phyloP scores from a whole-genome alignment of 2,797 vertebrate species.

The Selene dorsalis region DNA sequence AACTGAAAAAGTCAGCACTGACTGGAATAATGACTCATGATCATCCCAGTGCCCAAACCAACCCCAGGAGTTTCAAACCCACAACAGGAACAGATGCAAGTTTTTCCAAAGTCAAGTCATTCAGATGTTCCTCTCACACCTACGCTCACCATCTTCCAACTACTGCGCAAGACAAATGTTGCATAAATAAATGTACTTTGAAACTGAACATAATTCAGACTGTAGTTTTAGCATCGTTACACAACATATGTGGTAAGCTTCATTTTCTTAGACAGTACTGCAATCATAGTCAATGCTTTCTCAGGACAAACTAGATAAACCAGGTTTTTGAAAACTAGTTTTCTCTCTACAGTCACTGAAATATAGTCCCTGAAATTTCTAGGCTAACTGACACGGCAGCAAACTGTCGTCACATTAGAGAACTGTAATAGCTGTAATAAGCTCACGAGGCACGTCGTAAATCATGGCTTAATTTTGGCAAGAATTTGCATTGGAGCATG shows the following conservation, averaged over 20 bases:
- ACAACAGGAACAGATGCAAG: background rate
- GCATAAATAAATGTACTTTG: background rate
- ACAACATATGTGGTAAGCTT: background rate
- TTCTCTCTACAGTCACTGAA: too few relatives aligned
- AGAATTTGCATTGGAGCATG: background rate
- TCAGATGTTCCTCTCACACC: background rate
- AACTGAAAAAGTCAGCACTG: background rate
- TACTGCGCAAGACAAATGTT: background rate
- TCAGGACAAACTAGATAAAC: background rate
- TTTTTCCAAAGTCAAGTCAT: background rate
- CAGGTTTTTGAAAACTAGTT: background rate
- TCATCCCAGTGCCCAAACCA: background rate
- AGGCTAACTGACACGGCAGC: background rate
- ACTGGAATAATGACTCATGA: background rate
- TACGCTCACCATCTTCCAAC: background rate
- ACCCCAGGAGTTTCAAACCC: background rate
- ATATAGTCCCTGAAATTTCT: background rate
- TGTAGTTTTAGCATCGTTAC: background rate
- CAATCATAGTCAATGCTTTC: background rate
- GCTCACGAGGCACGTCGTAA: background rate
- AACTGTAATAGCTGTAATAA: background rate
- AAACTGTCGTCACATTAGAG: background rate
- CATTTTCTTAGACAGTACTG: too few relatives aligned
- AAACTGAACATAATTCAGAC: background rate
- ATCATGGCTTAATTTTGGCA: background rate